A percentile compares a stretch with the other conserved stretches of the same genome.
These are phyloP conservation scores for Atherinosoma microstoma DNA, from an alignment of 2,797 vertebrate species.

Conservation along the genomic window DNA sequence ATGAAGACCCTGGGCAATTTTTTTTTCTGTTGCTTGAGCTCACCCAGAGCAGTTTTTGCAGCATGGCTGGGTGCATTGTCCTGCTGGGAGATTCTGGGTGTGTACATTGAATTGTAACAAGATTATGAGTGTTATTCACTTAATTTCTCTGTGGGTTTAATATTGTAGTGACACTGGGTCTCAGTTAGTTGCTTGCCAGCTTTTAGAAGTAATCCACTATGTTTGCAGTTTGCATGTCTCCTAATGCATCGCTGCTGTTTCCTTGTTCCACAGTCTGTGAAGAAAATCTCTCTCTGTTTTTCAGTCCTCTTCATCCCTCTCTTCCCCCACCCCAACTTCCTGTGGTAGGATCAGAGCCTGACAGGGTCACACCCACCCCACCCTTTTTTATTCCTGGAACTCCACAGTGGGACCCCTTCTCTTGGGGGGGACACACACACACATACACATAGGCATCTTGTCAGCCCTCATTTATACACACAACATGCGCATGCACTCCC, in stretches of 20 bases:
- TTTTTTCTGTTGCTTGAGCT: neutral
- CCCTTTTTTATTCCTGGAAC: constrained; percentile 82
- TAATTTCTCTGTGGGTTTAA: neutral
- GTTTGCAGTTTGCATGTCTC: neutral
- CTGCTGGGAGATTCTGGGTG: neutral
- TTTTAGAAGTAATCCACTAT: too few species aligned
- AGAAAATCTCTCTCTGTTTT: constrained; percentile 11
- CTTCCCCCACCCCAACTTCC: constrained; percentile 73
- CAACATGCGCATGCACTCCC: constrained; percentile 39
- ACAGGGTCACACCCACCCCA: constrained; percentile 82
- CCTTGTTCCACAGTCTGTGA: neutral
- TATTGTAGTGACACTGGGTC: neutral
- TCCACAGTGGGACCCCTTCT: constrained; percentile 70
- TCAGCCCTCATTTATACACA: constrained; percentile 49
- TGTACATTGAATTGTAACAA: neutral
- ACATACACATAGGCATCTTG: constrained; percentile 43
- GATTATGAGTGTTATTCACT: neutral
- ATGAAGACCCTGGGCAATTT: neutral
- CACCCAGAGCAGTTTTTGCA: neutral
- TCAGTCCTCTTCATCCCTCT: constrained; percentile 10
- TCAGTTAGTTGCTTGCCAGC: neutral
- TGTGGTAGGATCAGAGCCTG: constrained; percentile 75
- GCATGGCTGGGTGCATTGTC: neutral
- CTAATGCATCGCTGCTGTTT: neutral
- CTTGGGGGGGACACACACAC: constrained; percentile 22